Evolutionary conservation across 2,113 vertebrate species (phyloP).

Genomic region (Gymnocephalus cernua): DNA sequence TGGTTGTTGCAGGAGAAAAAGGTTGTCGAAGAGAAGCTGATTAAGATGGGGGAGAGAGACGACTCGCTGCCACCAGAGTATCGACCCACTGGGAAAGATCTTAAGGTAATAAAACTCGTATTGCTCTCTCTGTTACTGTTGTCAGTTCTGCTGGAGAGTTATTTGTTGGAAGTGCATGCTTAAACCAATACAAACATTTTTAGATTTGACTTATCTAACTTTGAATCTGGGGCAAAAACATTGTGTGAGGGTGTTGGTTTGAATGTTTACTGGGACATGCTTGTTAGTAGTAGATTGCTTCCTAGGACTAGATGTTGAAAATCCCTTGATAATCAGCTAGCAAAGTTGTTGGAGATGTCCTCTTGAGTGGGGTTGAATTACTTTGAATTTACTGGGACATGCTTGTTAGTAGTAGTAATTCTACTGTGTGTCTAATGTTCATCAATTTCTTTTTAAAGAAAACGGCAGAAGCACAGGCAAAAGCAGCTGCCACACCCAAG

Average conservation of each 20-base stretch:
- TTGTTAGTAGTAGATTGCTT: background rate
- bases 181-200: background rate
- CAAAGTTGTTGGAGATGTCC: too few species aligned
- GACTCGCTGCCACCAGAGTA: constrained; percentile 82
- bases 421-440: background rate
- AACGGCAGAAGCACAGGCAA: constrained; percentile 56
- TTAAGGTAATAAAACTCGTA: constrained; percentile 64
- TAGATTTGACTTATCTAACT: too few species aligned
- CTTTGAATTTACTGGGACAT: background rate
- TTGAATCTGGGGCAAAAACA: background rate
- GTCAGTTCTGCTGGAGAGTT: background rate
- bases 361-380: too few species aligned
- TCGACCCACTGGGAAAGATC: constrained; percentile 74
- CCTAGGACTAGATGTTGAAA: too few species aligned
- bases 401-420: background rate
- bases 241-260: background rate
- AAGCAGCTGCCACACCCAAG: constrained; percentile 49
- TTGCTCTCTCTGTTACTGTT: background rate
- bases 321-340: too few species aligned
- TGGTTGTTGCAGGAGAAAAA: constrained; percentile 78
- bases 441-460: constrained; percentile 62
- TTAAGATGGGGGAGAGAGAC: constrained; percentile 83
- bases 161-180: background rate
- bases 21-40: constrained; percentile 72
- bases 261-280: background rate